phyloP scores from a whole-genome alignment of 2,797 vertebrate genomes.

The Pipistrellus nathusii region DNA sequence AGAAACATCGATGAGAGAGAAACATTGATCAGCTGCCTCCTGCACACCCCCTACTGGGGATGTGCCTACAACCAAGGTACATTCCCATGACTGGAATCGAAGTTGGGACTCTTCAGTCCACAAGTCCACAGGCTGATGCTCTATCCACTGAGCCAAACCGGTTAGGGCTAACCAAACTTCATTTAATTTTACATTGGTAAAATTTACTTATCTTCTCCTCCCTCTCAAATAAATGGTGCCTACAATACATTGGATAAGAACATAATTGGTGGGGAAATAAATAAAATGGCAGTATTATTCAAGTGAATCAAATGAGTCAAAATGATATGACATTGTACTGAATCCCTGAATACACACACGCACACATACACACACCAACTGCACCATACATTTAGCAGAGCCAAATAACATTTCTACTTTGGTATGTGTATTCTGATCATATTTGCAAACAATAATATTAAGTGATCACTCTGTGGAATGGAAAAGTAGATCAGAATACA shows the following conservation, averaged over 20 bases:
- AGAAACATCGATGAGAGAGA: too few relatives aligned
- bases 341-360: not conserved
- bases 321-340: not conserved
- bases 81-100: too few relatives aligned
- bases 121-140: too few relatives aligned
- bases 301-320: constrained; percentile 37
- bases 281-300: constrained; percentile 17
- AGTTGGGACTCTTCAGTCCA: too few relatives aligned
- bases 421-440: not conserved
- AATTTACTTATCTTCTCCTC: constrained; percentile 13
- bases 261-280: not conserved
- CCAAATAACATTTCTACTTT: not conserved
- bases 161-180: constrained; percentile 1
- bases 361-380: not conserved
- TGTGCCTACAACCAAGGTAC: too few relatives aligned
- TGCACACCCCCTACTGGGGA: too few relatives aligned
- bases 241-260: not conserved
- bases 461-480: not conserved
- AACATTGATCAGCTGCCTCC: too few relatives aligned
- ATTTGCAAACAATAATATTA: constrained; percentile 28
- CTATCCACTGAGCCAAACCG: too few relatives aligned
- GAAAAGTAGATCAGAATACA: constrained; percentile 22
- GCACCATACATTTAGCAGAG: not conserved
- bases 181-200: constrained; percentile 44
- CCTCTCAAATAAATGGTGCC: constrained; percentile 25